These are phyloP conservation scores for Cyprinella venusta DNA, from an alignment of 2,797 vertebrate species.

Conservation along the genomic window DNA sequence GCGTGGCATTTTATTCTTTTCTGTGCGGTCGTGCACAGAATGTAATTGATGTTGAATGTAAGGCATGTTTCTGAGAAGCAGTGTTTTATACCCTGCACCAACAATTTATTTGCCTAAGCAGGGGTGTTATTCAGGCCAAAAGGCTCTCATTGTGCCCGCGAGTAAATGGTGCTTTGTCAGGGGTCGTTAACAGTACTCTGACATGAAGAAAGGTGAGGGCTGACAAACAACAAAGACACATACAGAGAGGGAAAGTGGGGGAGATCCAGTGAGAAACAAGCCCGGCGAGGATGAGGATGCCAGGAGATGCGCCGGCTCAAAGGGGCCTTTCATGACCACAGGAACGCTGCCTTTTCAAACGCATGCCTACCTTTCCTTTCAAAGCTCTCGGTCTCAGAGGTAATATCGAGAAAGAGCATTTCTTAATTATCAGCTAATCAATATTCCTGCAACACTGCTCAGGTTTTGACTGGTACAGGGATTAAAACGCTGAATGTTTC, in stretches of 20 bases:
- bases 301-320: constrained; percentile 68
- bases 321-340: constrained; percentile 73
- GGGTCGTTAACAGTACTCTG: constrained; percentile 45
- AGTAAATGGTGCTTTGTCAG: constrained; percentile 47
- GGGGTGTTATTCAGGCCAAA: constrained; percentile 39
- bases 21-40: no score
- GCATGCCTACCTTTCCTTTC: background rate
- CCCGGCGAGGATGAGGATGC: constrained; percentile 39
- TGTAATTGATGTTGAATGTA: background rate
- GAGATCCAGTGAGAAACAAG: constrained; percentile 36
- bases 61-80: background rate
- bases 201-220: constrained; percentile 43
- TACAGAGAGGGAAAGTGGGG: constrained; percentile 31
- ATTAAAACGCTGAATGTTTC: background rate
- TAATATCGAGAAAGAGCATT: background rate
- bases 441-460: background rate
- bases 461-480: background rate
- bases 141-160: constrained; percentile 45
- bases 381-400: background rate
- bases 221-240: constrained; percentile 57
- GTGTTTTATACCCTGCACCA: constrained; percentile 5
- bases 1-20: no score
- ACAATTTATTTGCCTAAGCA: constrained; percentile 38
- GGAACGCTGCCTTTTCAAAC: constrained; percentile 65
- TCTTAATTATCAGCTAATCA: background rate